Evolutionary conservation across 2,113 vertebrate genomes (phyloP).

Genomic region (Corythaeola cristata): DNA sequence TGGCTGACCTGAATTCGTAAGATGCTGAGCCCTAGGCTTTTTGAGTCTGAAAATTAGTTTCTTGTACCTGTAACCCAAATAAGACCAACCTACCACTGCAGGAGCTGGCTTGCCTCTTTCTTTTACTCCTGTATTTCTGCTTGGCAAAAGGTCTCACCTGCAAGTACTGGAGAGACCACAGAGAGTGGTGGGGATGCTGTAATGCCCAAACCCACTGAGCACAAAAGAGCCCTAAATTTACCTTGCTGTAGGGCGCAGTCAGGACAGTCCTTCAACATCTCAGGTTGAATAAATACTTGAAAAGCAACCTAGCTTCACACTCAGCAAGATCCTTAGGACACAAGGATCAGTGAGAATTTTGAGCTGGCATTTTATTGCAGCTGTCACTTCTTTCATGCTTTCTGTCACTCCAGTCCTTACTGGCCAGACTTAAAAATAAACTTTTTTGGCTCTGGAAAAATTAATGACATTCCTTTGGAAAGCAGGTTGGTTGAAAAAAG

Average conservation of each 20-base stretch:
- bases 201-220: background rate
- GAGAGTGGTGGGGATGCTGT: background rate
- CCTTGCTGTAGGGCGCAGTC: background rate
- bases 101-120: background rate
- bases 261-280: background rate
- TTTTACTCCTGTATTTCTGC: background rate
- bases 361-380: background rate
- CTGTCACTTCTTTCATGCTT: background rate
- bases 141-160: background rate
- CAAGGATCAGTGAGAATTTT: background rate
- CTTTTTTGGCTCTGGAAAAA: background rate
- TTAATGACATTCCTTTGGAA: slow-evolving; percentile 13
- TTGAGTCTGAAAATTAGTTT: background rate
- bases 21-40: background rate
- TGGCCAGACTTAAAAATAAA: background rate
- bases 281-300: background rate
- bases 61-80: background rate
- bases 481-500: slow-evolving; percentile 1
- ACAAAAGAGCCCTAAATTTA: background rate
- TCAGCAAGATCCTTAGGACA: background rate
- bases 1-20: background rate
- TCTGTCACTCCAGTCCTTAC: background rate
- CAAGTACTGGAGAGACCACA: background rate
- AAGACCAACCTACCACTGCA: background rate
- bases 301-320: background rate